Base-by-base conservation (phyloP, 2,888 invertebrate species). In the Lysandra coridon region DNA sequence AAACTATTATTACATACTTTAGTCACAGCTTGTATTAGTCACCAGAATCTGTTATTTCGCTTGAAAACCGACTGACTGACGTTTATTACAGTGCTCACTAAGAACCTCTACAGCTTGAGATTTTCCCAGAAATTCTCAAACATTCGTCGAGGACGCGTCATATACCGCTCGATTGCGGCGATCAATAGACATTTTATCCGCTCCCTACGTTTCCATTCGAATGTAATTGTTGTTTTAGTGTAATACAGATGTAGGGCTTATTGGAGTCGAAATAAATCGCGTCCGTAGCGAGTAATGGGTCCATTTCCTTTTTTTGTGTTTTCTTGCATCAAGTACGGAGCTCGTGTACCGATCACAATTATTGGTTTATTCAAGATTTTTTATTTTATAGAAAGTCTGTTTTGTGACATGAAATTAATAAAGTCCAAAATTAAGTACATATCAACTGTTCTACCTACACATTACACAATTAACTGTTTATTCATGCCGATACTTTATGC, bases 241-340 rank as follows among this genome's bases (percentile, higher is more conserved):
- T 69, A 69, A 69, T 69, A 69, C 14, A 69, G 69, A 69, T 37
- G 33, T 69, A 33, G 33, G 69, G 69, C 37, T 69, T 69, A 69
- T 69, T 69, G 69, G 33, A 69, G 69, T 33, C 33, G 69, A 17
- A 37, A 37, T 69, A 37, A 69, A 69, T 69, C 69, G 33, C 69
- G 14, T 69, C 69, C 69, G 69, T 33, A 69, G 69, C 75, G n/a
- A 5, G 75, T 75, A 75, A 53, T 75, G 44, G 75, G 10, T 75
- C 44, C 62, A 74, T 76, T 83, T 81, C 79, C 79, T 79, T 80
- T 81, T 62, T 69, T 69, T 4, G 33, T 69, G 17, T 69, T 69
- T 69, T 33, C 69, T 69, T 69, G 69, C 69, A 33, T 64, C 33
- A 14, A 69, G 30, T 14, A 23, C 23, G 62, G 10, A 30, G 30